Evolutionary conservation across 2,113 vertebrate genomes (phyloP).

Genomic region (Nycticorax nycticorax): DNA sequence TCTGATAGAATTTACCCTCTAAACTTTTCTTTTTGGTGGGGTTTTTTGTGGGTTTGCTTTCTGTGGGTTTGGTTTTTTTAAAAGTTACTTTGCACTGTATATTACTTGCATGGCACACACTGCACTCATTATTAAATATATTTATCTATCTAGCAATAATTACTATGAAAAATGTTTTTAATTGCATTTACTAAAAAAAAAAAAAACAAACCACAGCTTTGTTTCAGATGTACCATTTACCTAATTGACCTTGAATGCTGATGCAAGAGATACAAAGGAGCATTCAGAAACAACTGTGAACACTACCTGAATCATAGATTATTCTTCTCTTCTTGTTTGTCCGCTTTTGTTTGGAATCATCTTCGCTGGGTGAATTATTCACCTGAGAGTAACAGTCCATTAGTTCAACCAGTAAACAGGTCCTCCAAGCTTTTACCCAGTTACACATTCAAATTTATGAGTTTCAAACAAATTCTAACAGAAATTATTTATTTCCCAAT

Average conservation of each 20-base stretch:
- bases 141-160: neutral
- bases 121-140: neutral
- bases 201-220: neutral
- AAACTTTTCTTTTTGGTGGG: neutral
- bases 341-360: slow-evolving; percentile 65
- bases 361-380: slow-evolving; percentile 77
- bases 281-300: neutral
- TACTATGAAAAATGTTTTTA: neutral
- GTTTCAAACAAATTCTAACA: neutral
- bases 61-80: neutral
- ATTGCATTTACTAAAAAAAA: neutral
- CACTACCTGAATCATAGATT: slow-evolving; percentile 86
- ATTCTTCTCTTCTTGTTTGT: slow-evolving; percentile 84
- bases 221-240: neutral
- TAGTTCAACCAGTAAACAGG: neutral
- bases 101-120: neutral
- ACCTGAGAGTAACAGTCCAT: slow-evolving; percentile 70
- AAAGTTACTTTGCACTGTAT: neutral
- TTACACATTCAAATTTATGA: neutral
- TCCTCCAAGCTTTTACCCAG: neutral
- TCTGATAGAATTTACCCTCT: neutral
- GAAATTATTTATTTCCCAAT: neutral
- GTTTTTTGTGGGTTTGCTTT: neutral
- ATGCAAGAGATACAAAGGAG: neutral
- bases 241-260: neutral